A percentile compares a stretch with the other conserved stretches of the same genome.
phyloP scores from a whole-genome alignment of 37 sponge, comb jelly and placozoan species.

The Crambe crambe region DNA sequence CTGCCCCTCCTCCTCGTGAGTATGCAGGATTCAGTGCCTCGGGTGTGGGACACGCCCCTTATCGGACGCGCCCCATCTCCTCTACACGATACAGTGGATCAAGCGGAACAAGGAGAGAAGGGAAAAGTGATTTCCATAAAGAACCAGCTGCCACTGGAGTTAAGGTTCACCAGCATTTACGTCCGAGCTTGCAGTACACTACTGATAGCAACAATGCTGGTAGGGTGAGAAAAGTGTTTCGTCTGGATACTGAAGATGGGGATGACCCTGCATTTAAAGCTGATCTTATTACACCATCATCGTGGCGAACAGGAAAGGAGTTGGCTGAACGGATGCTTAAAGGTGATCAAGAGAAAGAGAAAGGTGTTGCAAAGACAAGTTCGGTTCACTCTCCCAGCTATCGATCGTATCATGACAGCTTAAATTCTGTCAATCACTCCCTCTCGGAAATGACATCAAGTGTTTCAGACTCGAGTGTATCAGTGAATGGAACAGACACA shows the following conservation, averaged over 20 bases:
- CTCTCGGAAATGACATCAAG: not conserved
- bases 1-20: constrained; percentile 55
- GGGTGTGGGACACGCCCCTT: not conserved
- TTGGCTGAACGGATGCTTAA: constrained; percentile 36
- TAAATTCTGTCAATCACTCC: not conserved
- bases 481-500: not conserved
- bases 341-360: not conserved
- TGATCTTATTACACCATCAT: constrained; percentile 49
- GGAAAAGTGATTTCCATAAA: not conserved
- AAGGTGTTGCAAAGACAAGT: not conserved
- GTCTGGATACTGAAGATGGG: not conserved
- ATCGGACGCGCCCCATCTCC: no score
- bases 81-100: not conserved
- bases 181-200: no score
- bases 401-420: not conserved
- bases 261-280: not conserved
- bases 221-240: constrained; percentile 24
- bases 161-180: not conserved
- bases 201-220: not conserved
- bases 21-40: constrained; percentile 32
- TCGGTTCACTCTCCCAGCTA: not conserved
- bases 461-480: not conserved
- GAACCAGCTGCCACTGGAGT: not conserved
- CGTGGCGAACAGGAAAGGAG: constrained; percentile 63
- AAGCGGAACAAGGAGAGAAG: no score